phyloP scores from a whole-genome alignment of 23 tunicate genomes.

The Botrylloides violaceus region DNA sequence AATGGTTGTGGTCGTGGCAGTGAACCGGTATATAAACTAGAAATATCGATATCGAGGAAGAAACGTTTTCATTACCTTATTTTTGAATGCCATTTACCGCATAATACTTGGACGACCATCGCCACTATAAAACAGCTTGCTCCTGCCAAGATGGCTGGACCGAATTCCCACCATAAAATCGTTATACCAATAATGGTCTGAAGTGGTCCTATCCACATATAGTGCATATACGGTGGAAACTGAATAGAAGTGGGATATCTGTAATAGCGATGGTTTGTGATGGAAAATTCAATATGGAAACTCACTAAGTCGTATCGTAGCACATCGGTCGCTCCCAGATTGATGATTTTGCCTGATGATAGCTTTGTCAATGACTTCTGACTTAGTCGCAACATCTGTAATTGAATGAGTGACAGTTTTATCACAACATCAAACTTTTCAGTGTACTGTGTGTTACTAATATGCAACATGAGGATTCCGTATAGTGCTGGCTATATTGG shows the following conservation, averaged over 20 bases:
- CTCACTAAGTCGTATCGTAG: conserved; percentile 60
- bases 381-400: conserved; percentile 57
- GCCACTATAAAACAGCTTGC: neutral
- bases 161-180: conserved; percentile 30
- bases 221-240: conserved; percentile 32
- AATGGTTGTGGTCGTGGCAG: too few species aligned
- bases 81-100: neutral
- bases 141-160: conserved; percentile 1
- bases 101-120: neutral
- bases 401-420: too few species aligned
- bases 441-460: too few species aligned
- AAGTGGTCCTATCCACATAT: conserved; percentile 53
- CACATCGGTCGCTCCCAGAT: conserved; percentile 85
- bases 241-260: neutral
- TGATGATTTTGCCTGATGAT: conserved; percentile 75
- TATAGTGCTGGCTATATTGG: neutral
- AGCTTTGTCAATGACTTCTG: conserved; percentile 41
- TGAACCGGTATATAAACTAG: too few species aligned
- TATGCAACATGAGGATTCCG: too few species aligned
- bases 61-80: too few species aligned
- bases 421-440: too few species aligned
- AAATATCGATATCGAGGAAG: too few species aligned
- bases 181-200: conserved; percentile 19
- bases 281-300: neutral
- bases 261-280: neutral